A percentile compares a stretch with the other conserved stretches of the same genome.
phyloP scores from a whole-genome alignment of 2,113 vertebrate species.

The Chroicocephalus ridibundus region DNA sequence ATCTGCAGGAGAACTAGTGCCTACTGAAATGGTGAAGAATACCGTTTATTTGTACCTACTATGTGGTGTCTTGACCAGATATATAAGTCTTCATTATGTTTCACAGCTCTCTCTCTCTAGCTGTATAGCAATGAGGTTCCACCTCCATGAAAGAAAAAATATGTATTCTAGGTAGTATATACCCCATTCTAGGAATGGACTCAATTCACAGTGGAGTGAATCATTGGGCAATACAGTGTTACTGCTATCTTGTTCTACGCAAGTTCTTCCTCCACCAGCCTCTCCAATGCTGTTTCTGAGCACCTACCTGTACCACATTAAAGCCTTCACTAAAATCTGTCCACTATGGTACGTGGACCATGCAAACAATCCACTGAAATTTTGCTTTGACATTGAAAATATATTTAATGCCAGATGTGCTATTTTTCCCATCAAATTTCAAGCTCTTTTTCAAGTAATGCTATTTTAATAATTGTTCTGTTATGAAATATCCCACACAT shows the following conservation, averaged over 20 bases:
- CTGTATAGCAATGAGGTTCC: neutral
- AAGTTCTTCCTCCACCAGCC: neutral
- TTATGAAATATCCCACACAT: neutral
- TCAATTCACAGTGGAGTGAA: neutral
- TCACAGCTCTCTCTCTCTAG: neutral
- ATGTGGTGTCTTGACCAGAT: neutral
- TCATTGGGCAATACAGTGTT: neutral
- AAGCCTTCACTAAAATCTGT: neutral
- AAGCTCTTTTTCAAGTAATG: neutral
- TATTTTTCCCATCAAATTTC: neutral
- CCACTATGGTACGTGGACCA: neutral
- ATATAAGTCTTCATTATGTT: neutral
- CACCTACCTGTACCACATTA: neutral
- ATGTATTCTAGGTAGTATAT: neutral
- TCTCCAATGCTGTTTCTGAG: neutral
- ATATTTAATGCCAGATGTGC: neutral
- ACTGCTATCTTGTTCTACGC: neutral
- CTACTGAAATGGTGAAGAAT: neutral
- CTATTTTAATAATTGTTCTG: neutral
- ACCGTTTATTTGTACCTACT: neutral
- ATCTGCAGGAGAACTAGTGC: neutral
- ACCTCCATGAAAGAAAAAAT: neutral
- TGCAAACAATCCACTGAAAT: neutral
- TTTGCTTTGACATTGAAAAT: neutral
- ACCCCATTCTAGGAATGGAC: neutral